These are phyloP conservation scores for Dryobates pubescens DNA, from an alignment of 2,797 vertebrate species.

Conservation along the genomic window DNA sequence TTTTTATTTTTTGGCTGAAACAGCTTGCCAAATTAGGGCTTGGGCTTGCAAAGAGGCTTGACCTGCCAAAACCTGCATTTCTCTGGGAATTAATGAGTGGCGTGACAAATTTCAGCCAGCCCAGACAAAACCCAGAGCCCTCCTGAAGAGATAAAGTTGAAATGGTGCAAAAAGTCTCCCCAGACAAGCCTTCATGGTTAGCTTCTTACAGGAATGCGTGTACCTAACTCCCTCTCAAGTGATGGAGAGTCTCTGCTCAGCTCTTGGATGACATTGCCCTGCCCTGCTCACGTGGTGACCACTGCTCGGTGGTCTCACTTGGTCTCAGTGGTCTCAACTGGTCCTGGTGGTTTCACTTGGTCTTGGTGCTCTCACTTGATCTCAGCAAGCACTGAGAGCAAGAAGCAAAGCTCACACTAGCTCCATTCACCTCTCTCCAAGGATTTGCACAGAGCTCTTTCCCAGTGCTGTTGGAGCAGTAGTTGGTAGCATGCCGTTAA, in stretches of 20 bases:
- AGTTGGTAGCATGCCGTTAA: background rate
- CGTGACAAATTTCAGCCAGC: constrained; percentile 58
- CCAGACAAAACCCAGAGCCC: constrained; percentile 67
- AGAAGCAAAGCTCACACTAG: background rate
- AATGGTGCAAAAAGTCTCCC: constrained; percentile 58
- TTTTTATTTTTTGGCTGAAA: background rate
- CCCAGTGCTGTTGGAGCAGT: background rate
- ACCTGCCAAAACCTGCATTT: constrained; percentile 63
- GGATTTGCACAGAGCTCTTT: background rate
- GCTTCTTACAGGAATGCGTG: constrained; percentile 55
- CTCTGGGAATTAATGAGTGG: constrained; percentile 59
- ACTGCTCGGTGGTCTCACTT: background rate
- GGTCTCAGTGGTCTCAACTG: too few species aligned
- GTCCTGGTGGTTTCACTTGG: too few species aligned
- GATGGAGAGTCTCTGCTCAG: constrained; percentile 13
- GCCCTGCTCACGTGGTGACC: background rate
- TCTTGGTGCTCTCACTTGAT: too few species aligned
- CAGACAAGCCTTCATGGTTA: constrained; percentile 55
- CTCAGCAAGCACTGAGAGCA: background rate
- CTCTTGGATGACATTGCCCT: constrained; percentile 43
- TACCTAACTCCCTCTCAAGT: constrained; percentile 59
- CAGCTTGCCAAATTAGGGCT: constrained; percentile 45
- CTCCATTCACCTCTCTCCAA: background rate
- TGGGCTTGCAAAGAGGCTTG: constrained; percentile 1
- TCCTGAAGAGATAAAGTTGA: constrained; percentile 65